phyloP scores from a whole-genome alignment of 2,888 invertebrate genomes.

The Exocentrus adspersus region DNA sequence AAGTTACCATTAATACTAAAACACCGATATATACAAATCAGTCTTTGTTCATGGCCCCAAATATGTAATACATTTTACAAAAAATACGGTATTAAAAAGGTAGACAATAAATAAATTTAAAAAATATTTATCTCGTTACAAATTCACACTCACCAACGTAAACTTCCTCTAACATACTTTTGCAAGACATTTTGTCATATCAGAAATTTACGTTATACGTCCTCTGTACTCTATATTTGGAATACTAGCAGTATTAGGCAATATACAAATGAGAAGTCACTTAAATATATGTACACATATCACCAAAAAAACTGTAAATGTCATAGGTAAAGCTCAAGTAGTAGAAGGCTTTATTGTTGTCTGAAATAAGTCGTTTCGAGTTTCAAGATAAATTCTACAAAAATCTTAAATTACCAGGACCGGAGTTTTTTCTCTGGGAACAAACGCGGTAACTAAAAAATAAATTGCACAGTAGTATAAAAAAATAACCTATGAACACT shows the following conservation, averaged over 20 bases:
- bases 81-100: constrained; percentile 37
- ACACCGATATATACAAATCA: constrained; percentile 49
- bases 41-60: constrained; percentile 55
- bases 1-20: constrained; percentile 43
- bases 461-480: constrained; percentile 38
- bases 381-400: too few relatives aligned
- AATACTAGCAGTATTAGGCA: constrained; percentile 29
- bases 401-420: too few relatives aligned
- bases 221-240: constrained; percentile 26
- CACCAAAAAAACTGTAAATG: constrained; percentile 19
- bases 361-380: too few relatives aligned
- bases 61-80: constrained; percentile 33
- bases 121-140: constrained; percentile 2
- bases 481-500: constrained; percentile 30
- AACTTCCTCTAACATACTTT: too few relatives aligned
- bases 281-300: constrained; percentile 3
- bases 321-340: constrained; percentile 29
- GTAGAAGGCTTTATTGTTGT: too few relatives aligned
- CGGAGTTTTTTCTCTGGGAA: constrained; percentile 32
- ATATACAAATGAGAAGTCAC: constrained; percentile 28
- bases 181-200: not conserved
- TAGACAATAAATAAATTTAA: constrained; percentile 24
- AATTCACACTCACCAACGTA: not conserved
- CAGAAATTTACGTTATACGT: not conserved
- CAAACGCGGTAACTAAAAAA: constrained; percentile 30